Base-by-base conservation (phyloP, 2,797 vertebrate genomes). In the Molothrus ater region DNA sequence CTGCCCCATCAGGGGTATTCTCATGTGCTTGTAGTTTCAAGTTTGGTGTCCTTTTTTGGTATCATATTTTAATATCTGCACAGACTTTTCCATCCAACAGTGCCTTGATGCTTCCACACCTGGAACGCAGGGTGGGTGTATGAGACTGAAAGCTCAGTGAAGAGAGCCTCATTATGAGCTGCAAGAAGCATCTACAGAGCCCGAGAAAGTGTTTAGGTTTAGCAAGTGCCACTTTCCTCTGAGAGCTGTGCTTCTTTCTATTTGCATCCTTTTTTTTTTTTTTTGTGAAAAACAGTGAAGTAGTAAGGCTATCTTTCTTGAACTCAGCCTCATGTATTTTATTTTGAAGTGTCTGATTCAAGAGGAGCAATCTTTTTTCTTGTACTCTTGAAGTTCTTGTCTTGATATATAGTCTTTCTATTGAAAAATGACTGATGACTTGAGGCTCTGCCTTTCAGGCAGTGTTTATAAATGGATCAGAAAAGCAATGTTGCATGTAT, bases 381-480 rank as follows among this genome's bases (percentile, higher is more conserved):
- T 69, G 24, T 63, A 71, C 22, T 64, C 61, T 78, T 82, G 36
- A 59, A 84, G 56, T 50, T 90, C 63, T 86, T 69, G 21, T 91
- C 91, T 80, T 89, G 79, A 91, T 93, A 86, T 86, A 92, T 89
- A 21, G 53, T 83, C 79, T 89, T 94, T 72, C 38, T 89, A 22
- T 91, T 90, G 89, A 88, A 78, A 88, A 93, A 70, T 93, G 92
- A 92, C 63, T 90, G 85, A 88, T 91, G 80, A 82, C 71, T 93
- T 93, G 71, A 92, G 66, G 65, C 45, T 78, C 61, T 94, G 36
- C 45, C 38, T 92, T 80, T 71, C 83, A 85, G 38, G 38, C 71
- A 84, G 43, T 89, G 70, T 95, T 95, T 96, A 87, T 85, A 96
- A 95, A 90, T 86, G 57, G 83, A 87, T 94, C 82, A 88, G 70